A percentile compares a stretch with the other conserved stretches of the same genome.
phyloP scores from a whole-genome alignment of 2,888 invertebrate genomes.

The Dioctria rufipes region DNA sequence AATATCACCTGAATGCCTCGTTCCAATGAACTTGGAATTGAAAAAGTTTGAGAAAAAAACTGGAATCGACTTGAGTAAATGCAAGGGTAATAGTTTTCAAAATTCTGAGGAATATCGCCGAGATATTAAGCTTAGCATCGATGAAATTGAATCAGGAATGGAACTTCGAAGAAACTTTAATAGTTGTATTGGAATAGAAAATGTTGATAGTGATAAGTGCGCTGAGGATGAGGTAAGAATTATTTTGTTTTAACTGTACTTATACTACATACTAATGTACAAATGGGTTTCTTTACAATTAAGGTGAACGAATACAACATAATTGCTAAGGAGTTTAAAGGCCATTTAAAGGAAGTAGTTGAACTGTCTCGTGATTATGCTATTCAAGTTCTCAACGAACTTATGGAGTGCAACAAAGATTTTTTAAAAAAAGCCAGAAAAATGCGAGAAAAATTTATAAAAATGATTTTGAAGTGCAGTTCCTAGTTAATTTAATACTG shows the following conservation, averaged over 20 bases:
- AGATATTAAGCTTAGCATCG: background rate
- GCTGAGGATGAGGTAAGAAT: conserved; percentile 8
- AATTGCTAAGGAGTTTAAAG: background rate
- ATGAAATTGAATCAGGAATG: background rate
- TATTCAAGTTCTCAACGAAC: background rate
- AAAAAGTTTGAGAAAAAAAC: background rate
- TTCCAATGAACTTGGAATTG: background rate
- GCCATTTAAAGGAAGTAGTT: background rate
- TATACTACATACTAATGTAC: too few relatives aligned
- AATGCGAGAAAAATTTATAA: background rate
- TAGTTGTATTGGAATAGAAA: background rate
- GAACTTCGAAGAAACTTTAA: background rate
- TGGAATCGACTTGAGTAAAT: background rate
- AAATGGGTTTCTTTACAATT: too few relatives aligned
- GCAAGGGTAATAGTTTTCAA: background rate
- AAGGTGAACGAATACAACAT: background rate
- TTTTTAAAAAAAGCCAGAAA: background rate
- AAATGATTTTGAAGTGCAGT: too few relatives aligned
- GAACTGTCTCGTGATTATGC: background rate
- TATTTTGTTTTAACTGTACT: background rate
- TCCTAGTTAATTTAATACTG: too few relatives aligned
- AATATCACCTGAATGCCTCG: background rate
- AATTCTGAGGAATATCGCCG: background rate
- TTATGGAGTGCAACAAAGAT: conserved; percentile 24
- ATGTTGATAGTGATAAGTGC: background rate